phyloP scores from a whole-genome alignment of 2,888 invertebrate genomes.

The Acrobasis repandana region DNA sequence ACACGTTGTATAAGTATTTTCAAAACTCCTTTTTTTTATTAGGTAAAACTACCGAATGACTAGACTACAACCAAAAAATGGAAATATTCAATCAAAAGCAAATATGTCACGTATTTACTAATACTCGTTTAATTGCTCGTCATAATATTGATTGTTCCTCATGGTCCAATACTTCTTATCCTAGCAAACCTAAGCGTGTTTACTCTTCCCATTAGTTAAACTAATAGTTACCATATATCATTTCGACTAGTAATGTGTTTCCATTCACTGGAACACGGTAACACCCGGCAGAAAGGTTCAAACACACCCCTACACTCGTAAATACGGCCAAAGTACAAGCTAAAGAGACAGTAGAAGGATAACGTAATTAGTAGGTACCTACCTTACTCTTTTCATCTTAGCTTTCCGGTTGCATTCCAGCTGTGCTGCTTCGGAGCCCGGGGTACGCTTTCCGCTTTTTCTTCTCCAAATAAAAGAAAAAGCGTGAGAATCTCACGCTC shows the following conservation, averaged over 20 bases:
- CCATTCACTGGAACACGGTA: slow-evolving; percentile 51
- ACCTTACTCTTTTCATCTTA: too few species aligned
- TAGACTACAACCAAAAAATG: too few species aligned
- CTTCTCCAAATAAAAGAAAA: too few species aligned
- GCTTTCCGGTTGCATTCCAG: too few species aligned
- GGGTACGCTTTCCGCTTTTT: too few species aligned
- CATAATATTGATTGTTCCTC: not conserved
- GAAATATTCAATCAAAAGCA: too few species aligned
- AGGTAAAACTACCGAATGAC: too few species aligned
- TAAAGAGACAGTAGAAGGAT: not conserved
- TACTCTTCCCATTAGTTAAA: slow-evolving; percentile 51
- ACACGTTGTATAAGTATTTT: too few species aligned
- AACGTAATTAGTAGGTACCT: not conserved
- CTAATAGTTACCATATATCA: slow-evolving; percentile 63
- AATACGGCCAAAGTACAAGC: slow-evolving; percentile 43
- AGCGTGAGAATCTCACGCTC: too few species aligned
- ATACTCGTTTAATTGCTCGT: not conserved
- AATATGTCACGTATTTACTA: not conserved
- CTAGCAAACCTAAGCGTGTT: slow-evolving; percentile 28
- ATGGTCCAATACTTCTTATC: not conserved
- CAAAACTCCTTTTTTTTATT: too few species aligned
- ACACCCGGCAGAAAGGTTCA: slow-evolving; percentile 28
- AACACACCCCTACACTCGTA: slow-evolving; percentile 40
- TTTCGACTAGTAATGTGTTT: slow-evolving; percentile 58
- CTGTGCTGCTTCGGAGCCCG: too few species aligned